Evolutionary conservation across 2,113 vertebrate genomes (phyloP).

Genomic region (Tetrao urogallus): DNA sequence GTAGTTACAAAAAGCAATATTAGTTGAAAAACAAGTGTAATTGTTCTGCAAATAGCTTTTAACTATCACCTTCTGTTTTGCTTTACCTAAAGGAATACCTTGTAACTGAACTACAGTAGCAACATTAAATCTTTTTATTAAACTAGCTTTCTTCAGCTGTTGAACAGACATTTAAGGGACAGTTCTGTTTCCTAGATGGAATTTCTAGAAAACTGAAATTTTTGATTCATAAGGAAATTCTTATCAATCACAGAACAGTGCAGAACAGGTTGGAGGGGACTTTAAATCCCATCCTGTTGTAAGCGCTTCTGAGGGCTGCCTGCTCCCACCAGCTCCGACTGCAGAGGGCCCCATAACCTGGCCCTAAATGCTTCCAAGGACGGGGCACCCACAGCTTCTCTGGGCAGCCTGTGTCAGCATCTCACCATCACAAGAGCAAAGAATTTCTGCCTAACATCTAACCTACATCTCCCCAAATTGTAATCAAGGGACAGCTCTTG

Average conservation of each 20-base stretch:
- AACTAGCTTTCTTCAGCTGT: not conserved
- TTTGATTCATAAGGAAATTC: not conserved
- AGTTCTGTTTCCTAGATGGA: not conserved
- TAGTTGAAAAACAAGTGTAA: not conserved
- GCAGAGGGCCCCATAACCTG: not conserved
- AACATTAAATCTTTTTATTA: not conserved
- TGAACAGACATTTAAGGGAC: not conserved
- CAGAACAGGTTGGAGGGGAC: not conserved
- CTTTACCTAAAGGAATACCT: not conserved
- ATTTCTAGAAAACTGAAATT: not conserved
- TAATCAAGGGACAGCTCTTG: not conserved
- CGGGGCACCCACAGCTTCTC: not conserved
- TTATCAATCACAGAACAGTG: not conserved
- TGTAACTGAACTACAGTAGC: not conserved
- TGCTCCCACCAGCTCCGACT: not conserved
- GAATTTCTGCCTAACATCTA: not conserved
- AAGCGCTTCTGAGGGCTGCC: too few relatives aligned
- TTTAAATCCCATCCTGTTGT: not conserved
- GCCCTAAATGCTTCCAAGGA: not conserved
- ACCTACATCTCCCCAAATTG: not conserved
- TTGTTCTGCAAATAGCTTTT: not conserved
- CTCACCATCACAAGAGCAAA: not conserved
- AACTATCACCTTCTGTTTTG: not conserved
- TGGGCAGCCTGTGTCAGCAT: not conserved
- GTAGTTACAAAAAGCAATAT: not conserved